Percentiles rank a stretch among this genome's conserved stretches.
phyloP scores from a whole-genome alignment of 2,113 vertebrate genomes.

The Electrona antarctica region DNA sequence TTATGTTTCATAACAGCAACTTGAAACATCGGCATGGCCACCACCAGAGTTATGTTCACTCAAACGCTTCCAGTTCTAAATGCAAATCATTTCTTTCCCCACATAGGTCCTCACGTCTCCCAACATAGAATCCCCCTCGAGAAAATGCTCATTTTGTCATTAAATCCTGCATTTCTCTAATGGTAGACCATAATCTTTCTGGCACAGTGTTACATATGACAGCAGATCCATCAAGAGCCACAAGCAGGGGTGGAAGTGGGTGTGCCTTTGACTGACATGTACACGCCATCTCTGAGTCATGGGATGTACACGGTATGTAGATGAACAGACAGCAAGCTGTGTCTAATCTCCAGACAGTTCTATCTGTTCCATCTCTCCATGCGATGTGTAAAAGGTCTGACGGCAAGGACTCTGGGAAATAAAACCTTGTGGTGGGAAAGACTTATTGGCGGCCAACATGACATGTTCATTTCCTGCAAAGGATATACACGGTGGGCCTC shows the following conservation, averaged over 20 bases:
- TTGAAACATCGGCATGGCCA: slow-evolving; percentile 37
- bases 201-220: slow-evolving; percentile 32
- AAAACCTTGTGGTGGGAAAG: slow-evolving; percentile 27
- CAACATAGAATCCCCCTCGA: slow-evolving; percentile 17
- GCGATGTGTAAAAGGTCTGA: slow-evolving; percentile 40
- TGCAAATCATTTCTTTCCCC: slow-evolving; percentile 57
- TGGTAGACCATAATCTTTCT: slow-evolving; percentile 23
- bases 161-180: slow-evolving; percentile 30
- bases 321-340: slow-evolving; percentile 25
- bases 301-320: background rate
- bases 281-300: slow-evolving; percentile 1
- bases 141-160: slow-evolving; percentile 56
- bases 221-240: slow-evolving; percentile 26
- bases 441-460: slow-evolving; percentile 54
- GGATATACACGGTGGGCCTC: slow-evolving; percentile 55
- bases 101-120: slow-evolving; percentile 15
- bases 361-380: slow-evolving; percentile 37
- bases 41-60: slow-evolving; percentile 35
- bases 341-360: slow-evolving; percentile 44
- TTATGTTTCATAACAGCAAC: slow-evolving; percentile 39
- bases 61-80: slow-evolving; percentile 18
- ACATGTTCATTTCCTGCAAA: slow-evolving; percentile 65
- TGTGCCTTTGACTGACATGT: slow-evolving; percentile 3
- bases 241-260: background rate
- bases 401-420: slow-evolving; percentile 36